Percentiles rank a stretch among this genome's conserved stretches.
Evolutionary conservation across 2,888 invertebrate species (phyloP).

Genomic region (Drosophila suboccidentalis): DNA sequence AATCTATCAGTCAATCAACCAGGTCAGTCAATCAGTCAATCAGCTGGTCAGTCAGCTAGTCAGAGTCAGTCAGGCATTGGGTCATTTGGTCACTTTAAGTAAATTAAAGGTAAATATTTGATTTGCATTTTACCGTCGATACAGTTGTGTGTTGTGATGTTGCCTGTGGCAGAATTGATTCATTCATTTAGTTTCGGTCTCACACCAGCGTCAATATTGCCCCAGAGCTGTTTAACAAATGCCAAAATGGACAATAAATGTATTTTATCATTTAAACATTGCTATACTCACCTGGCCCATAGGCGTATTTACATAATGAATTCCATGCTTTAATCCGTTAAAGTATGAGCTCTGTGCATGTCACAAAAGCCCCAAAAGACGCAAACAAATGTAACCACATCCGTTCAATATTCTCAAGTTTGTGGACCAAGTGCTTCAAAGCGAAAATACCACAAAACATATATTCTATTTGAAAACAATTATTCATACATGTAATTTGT

Average conservation of each 20-base stretch:
- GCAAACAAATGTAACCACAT: neutral
- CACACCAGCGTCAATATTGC: neutral
- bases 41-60: constrained; percentile 26
- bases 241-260: constrained; percentile 3
- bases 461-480: constrained; percentile 8
- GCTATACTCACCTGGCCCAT: neutral
- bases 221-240: constrained; percentile 2
- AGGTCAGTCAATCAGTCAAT: constrained; percentile 32
- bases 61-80: constrained; percentile 26
- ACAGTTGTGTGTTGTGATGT: constrained; percentile 1
- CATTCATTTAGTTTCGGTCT: constrained; percentile 7
- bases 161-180: constrained; percentile 11
- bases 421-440: neutral
- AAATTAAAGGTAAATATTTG: constrained; percentile 59
- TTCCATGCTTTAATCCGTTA: neutral
- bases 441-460: neutral
- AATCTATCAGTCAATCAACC: constrained; percentile 40
- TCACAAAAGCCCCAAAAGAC: constrained; percentile 9
- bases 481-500: constrained; percentile 11
- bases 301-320: neutral
- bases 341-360: too few relatives aligned
- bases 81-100: constrained; percentile 38
- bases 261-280: constrained; percentile 1
- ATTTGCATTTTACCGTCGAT: constrained; percentile 41
- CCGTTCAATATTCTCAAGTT: neutral